Base-by-base conservation (phyloP, 2,888 invertebrate species). In the Drosophila kambysellisi region DNA sequence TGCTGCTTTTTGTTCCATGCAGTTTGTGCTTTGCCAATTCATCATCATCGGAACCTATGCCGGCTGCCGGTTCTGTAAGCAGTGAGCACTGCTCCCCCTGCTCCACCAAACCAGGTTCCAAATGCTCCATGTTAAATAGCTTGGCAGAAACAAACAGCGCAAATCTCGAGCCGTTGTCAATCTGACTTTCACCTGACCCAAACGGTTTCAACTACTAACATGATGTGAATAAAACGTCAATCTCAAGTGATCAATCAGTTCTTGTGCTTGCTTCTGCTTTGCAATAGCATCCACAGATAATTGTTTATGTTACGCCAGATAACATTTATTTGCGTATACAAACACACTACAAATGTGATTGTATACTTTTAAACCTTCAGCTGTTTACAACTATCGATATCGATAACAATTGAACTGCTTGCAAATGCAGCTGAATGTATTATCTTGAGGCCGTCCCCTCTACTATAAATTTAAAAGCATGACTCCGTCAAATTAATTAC, bases 51-150 rank as follows among this genome's bases (percentile, higher is more conserved):
- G 59, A 68, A 1, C 32, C 20, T 39, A 46, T 60, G 39, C n/a
- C 61, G 51, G 11, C 57, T 48, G 3, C 53, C 43, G 43, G 37
- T 37, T 68, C 79, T n/a, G 32, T 25, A 7, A 84, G 56, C 33
- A 87, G 58, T 8, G 57, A 20, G 29, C 70, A 64, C 56, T 79
- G 70, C 56, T 87, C 89, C 56, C 80, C 80, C 37, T 66, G 25
- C 25, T 46, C 39, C 4, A 41, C 15, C 11, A 8, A 17, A 11
- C 60, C 71, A 37, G 32, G 60, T 50, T 48, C 30, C 32, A 37
- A 29, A 43, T 68, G 37, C 9, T 52, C n/a, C 71, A 79, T 79
- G 12, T 35, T 66, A 20, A 15, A 32, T 39, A n/a, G 12, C 29
- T 25, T 48, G 9, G 17, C 41, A 50, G 39, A n/a, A 32, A 43